Percentiles rank a stretch among this genome's conserved stretches.
phyloP scores from a whole-genome alignment of 2,888 invertebrate species.

The Stomorhina lunata region DNA sequence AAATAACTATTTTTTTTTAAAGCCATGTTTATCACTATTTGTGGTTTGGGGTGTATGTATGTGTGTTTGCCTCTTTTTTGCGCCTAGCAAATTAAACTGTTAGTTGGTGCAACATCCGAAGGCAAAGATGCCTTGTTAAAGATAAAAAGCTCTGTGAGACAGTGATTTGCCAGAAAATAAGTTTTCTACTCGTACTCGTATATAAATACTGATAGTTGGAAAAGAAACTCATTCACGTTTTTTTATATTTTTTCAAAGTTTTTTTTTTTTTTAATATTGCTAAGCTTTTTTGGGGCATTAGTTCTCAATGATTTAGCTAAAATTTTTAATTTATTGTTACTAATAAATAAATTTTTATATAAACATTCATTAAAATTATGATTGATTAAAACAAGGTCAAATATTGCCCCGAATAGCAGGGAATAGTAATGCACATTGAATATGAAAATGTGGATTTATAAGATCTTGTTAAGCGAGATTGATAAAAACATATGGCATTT shows the following conservation, averaged over 20 bases:
- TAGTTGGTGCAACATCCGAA: slow-evolving; percentile 20
- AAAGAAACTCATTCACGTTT: slow-evolving; percentile 5
- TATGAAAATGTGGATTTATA: too few species aligned
- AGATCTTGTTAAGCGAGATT: neutral
- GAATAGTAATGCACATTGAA: slow-evolving; percentile 9
- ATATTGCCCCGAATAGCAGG: slow-evolving; percentile 37
- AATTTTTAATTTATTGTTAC: slow-evolving; percentile 12
- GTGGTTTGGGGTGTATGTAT: neutral
- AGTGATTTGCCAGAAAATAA: neutral
- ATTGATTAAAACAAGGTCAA: slow-evolving; percentile 70
- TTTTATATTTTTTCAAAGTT: neutral
- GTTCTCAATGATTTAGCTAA: slow-evolving; percentile 22
- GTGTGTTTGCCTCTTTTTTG: neutral
- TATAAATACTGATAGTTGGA: too few species aligned
- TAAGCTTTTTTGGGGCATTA: slow-evolving; percentile 6
- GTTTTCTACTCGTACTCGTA: neutral
- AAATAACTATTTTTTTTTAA: neutral
- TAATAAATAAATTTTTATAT: slow-evolving; percentile 65
- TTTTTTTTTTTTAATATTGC: neutral
- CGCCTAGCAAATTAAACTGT: slow-evolving; percentile 45
- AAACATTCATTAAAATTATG: slow-evolving; percentile 63
- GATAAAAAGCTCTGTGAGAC: slow-evolving; percentile 34
- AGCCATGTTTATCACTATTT: neutral
- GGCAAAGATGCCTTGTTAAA: slow-evolving; percentile 52
- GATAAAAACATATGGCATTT: neutral